Evolutionary conservation across 30 jellyfish, hydroid and myxozoan genomes (phyloP).

Genomic region (Aurelia aurita complex sp. Pacific): DNA sequence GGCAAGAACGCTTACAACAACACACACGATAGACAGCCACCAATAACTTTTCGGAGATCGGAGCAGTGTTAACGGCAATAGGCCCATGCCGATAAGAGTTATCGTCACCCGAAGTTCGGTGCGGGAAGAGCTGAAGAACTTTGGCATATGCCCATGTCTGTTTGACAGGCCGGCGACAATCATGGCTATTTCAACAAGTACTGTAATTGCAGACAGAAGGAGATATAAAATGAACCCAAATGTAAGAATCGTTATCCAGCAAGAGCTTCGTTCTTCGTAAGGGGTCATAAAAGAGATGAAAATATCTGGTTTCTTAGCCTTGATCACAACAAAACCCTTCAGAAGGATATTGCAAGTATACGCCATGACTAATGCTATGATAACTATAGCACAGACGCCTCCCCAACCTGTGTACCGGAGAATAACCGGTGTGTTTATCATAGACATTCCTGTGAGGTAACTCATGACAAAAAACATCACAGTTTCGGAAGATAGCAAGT

Average conservation of each 20-base stretch:
- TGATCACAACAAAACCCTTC: background rate
- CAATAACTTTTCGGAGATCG: slow-evolving; percentile 25
- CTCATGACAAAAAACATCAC: slow-evolving; percentile 14
- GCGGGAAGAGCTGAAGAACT: background rate
- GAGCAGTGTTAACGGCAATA: slow-evolving; percentile 31
- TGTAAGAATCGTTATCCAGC: background rate
- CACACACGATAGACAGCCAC: background rate
- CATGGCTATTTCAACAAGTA: background rate
- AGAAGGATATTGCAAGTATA: slow-evolving; percentile 17
- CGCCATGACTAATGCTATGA: slow-evolving; percentile 17
- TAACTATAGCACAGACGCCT: slow-evolving; percentile 31
- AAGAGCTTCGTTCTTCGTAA: background rate
- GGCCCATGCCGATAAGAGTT: background rate
- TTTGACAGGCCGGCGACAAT: background rate
- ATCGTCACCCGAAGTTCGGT: background rate
- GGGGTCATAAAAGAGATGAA: slow-evolving; percentile 2
- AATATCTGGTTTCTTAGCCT: background rate
- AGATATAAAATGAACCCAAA: background rate
- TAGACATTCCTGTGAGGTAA: slow-evolving; percentile 15
- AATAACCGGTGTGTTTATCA: slow-evolving; percentile 34
- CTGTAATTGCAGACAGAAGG: background rate
- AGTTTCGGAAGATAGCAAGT: background rate
- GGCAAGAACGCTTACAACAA: background rate
- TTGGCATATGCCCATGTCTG: background rate
- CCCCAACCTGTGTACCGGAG: slow-evolving; percentile 42